These are phyloP conservation scores for Stomatorhinus walkeri DNA, from an alignment of 2,797 vertebrate species.

Conservation along the genomic window DNA sequence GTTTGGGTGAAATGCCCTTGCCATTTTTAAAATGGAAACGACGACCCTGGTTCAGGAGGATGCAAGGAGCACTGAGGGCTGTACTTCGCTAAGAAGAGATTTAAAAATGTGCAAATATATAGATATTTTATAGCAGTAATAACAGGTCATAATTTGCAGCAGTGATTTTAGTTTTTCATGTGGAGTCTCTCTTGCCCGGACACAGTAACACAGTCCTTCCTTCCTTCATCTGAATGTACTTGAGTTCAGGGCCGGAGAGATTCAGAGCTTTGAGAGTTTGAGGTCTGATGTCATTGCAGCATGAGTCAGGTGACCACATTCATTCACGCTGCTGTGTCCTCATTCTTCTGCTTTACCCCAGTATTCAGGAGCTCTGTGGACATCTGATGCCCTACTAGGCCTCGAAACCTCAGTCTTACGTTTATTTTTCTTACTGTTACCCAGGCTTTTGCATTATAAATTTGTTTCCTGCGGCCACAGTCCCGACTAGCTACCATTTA, in stretches of 20 bases:
- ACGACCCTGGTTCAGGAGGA: background rate
- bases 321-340: background rate
- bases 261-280: background rate
- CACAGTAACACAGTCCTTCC: background rate
- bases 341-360: background rate
- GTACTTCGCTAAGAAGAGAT: background rate
- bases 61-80: background rate
- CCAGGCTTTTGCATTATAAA: background rate
- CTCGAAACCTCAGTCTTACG: background rate
- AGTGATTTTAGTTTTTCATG: background rate
- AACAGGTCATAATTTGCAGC: background rate
- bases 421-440: background rate
- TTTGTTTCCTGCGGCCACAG: background rate
- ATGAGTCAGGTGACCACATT: background rate
- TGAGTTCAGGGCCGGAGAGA: background rate
- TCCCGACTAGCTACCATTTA: background rate
- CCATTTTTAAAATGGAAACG: background rate
- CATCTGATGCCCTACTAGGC: background rate
- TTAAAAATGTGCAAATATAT: background rate
- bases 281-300: background rate
- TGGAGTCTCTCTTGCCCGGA: background rate
- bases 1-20: background rate
- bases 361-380: background rate
- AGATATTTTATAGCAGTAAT: background rate
- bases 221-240: background rate